phyloP scores from a whole-genome alignment of 2,888 invertebrate genomes.

The Spilarctia lutea region DNA sequence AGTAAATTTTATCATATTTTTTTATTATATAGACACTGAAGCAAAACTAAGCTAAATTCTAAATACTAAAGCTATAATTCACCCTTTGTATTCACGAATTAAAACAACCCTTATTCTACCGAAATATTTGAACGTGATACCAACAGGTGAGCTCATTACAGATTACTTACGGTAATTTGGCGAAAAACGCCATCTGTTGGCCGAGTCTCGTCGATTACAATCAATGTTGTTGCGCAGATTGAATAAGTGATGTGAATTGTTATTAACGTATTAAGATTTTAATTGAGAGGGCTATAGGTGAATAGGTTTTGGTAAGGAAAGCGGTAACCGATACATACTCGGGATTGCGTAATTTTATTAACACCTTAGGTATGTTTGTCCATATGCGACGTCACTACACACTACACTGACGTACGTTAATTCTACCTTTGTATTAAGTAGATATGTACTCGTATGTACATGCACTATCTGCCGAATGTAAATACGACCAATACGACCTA shows the following conservation, averaged over 20 bases:
- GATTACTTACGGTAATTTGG: conserved; percentile 79
- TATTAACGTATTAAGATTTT: conserved; percentile 35
- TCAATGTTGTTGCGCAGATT: conserved; percentile 51
- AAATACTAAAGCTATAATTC: conserved; percentile 25
- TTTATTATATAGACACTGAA: neutral
- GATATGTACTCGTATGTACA: too few species aligned
- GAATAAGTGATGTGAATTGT: conserved; percentile 36
- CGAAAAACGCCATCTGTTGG: conserved; percentile 76
- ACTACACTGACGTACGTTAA: too few species aligned
- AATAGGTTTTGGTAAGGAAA: neutral
- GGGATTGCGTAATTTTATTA: neutral
- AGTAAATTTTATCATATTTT: neutral
- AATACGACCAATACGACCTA: too few species aligned
- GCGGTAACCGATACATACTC: neutral
- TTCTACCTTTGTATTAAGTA: neutral
- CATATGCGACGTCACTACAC: neutral
- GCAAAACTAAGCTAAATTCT: conserved; percentile 13
- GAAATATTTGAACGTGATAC: conserved; percentile 55
- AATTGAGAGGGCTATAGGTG: conserved; percentile 24
- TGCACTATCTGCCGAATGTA: too few species aligned
- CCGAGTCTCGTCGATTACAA: conserved; percentile 61
- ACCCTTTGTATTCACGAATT: conserved; percentile 24
- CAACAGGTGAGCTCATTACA: conserved; percentile 81
- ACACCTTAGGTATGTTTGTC: neutral
- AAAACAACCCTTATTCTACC: conserved; percentile 30